Evolutionary conservation across 1,140 invertebrate genomes (phyloP).

Genomic region (Sitophilus oryzae): DNA sequence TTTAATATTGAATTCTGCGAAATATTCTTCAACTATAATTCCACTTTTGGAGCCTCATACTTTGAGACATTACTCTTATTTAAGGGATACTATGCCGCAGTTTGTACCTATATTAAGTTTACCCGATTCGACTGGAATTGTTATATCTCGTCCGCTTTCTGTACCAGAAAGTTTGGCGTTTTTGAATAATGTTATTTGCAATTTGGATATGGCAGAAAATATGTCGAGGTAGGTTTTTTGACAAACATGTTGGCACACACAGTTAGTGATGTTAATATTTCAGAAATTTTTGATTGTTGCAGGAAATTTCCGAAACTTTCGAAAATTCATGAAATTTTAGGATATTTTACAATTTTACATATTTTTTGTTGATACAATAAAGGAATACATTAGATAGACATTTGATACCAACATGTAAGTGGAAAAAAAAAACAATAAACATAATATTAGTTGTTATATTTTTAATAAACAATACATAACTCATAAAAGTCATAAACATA

Average conservation of each 20-base stretch:
- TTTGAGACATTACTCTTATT: constrained; percentile 86
- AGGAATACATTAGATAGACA: too few relatives aligned
- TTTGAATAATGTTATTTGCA: constrained; percentile 64
- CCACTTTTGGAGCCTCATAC: constrained; percentile 89
- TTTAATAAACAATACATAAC: too few relatives aligned
- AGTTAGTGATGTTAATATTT: background rate
- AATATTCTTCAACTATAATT: constrained; percentile 82
- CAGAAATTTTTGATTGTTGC: too few relatives aligned
- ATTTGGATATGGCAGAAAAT: constrained; percentile 60
- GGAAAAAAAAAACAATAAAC: too few relatives aligned
- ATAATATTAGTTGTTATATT: too few relatives aligned
- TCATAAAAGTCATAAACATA: too few relatives aligned
- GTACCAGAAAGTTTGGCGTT: constrained; percentile 51
- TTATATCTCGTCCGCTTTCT: constrained; percentile 31
- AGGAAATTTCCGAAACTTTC: too few relatives aligned
- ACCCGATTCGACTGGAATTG: constrained; percentile 28
- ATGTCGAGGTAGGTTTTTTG: constrained; percentile 44
- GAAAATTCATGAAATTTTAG: too few relatives aligned
- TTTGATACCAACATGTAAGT: too few relatives aligned
- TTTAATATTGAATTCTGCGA: constrained; percentile 90
- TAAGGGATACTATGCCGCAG: constrained; percentile 88
- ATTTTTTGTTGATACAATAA: too few relatives aligned
- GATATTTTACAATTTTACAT: too few relatives aligned
- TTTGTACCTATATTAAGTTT: constrained; percentile 76
- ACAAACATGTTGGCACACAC: background rate